Percentiles rank a stretch among this genome's conserved stretches.
Evolutionary conservation across 2,888 invertebrate species (phyloP).

Genomic region (Ommatoiulus sabulosus): DNA sequence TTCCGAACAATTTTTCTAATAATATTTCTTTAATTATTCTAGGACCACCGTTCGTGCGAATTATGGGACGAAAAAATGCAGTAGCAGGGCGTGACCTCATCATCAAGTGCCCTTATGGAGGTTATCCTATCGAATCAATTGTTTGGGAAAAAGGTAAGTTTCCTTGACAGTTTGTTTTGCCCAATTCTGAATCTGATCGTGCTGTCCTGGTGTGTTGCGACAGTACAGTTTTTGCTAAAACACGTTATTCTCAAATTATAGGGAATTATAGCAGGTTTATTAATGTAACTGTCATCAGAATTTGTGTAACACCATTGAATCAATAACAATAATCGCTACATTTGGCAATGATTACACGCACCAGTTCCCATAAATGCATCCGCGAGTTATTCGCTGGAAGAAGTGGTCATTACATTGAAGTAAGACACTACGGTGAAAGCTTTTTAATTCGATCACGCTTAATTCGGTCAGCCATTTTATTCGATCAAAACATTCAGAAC

Average conservation of each 20-base stretch:
- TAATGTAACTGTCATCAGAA: not conserved
- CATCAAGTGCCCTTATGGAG: constrained; percentile 67
- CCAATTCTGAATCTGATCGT: not conserved
- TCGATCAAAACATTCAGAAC: too few relatives aligned
- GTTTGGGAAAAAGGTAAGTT: constrained; percentile 67
- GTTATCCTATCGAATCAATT: constrained; percentile 67
- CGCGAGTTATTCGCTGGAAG: too few relatives aligned
- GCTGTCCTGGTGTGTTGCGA: not conserved
- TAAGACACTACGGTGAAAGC: too few relatives aligned
- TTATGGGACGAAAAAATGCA: constrained; percentile 91
- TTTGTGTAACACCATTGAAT: too few relatives aligned
- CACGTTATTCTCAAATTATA: not conserved
- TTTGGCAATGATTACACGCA: too few relatives aligned
- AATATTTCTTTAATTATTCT: constrained; percentile 14
- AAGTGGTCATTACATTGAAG: too few relatives aligned
- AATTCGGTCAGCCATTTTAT: too few relatives aligned
- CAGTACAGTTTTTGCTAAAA: not conserved
- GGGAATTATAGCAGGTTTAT: not conserved
- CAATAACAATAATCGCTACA: too few relatives aligned
- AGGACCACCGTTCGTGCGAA: constrained; percentile 85
- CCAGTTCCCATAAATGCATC: too few relatives aligned
- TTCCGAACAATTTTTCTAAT: not conserved
- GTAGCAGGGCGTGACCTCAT: constrained; percentile 66
- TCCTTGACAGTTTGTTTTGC: not conserved
- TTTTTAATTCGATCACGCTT: too few relatives aligned